These are phyloP conservation scores for Machimus atricapillus DNA, from an alignment of 2,888 invertebrate genomes.

Conservation along the genomic window DNA sequence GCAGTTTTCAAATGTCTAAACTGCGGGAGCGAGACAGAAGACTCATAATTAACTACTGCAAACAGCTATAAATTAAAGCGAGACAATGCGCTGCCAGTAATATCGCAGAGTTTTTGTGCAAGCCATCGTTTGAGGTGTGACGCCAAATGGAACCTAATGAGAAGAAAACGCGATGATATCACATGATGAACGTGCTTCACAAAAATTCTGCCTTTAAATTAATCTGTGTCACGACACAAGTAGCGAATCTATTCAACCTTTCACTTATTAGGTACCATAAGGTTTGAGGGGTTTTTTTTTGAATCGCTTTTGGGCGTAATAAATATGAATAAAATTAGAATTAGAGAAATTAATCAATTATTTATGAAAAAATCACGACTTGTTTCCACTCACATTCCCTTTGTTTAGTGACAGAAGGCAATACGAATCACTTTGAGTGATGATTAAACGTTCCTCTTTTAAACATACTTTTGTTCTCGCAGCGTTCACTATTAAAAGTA, in stretches of 20 bases:
- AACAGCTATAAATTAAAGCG: conserved; percentile 19
- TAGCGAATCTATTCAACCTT: neutral
- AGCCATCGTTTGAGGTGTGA: neutral
- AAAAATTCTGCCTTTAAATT: neutral
- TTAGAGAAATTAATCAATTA: neutral
- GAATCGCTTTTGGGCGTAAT: neutral
- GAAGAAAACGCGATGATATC: neutral
- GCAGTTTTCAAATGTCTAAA: neutral
- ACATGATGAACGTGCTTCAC: neutral
- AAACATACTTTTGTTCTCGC: neutral
- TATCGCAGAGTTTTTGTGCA: neutral
- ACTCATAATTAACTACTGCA: neutral
- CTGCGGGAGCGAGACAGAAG: neutral
- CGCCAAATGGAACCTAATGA: neutral
- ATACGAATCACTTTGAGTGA: neutral
- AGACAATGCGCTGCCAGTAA: neutral
- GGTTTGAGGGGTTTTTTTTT: neutral
- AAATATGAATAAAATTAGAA: neutral
- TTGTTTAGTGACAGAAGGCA: neutral
- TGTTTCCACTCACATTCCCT: neutral
- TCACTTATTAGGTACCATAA: neutral
- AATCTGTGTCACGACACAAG: neutral
- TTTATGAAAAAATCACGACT: neutral
- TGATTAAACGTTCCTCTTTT: neutral
- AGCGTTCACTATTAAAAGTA: conserved; percentile 3